A percentile compares a stretch with the other conserved stretches of the same genome.
These are phyloP conservation scores for Dinomys branickii DNA, from an alignment of 2,113 vertebrate species.

Conservation along the genomic window DNA sequence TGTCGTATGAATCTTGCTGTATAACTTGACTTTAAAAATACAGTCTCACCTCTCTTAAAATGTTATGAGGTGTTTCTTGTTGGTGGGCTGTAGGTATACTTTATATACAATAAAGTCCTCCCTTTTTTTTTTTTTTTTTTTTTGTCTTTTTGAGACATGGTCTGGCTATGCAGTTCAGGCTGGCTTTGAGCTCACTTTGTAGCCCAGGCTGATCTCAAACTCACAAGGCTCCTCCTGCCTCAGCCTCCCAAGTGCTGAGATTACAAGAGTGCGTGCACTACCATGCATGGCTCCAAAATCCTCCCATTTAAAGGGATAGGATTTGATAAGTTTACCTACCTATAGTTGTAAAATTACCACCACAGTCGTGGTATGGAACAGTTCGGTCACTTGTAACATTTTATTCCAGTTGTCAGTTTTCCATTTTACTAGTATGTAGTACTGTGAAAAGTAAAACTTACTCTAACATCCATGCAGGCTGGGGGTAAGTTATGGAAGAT, in stretches of 20 bases:
- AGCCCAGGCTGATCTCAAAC: too few species aligned
- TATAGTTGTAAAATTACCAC: not conserved
- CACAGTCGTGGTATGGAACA: not conserved
- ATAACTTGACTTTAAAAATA: not conserved
- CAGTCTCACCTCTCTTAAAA: not conserved
- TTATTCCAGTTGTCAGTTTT: not conserved
- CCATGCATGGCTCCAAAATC: not conserved
- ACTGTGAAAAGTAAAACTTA: conserved; percentile 29
- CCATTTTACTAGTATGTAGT: not conserved
- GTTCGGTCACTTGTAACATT: not conserved
- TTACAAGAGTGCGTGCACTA: too few species aligned
- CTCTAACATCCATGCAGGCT: not conserved
- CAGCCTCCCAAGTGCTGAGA: too few species aligned
- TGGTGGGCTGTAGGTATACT: not conserved
- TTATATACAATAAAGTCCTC: not conserved
- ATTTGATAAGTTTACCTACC: not conserved
- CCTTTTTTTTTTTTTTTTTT: not conserved
- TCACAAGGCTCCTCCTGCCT: too few species aligned
- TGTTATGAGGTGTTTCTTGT: not conserved
- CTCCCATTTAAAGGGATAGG: not conserved
- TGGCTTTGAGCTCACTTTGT: too few species aligned
- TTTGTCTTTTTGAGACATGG: too few species aligned
- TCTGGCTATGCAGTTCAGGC: too few species aligned
- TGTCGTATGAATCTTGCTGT: not conserved
- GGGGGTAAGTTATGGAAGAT: conserved; percentile 22